phyloP scores from a whole-genome alignment of 2,888 invertebrate species.

The Galeopsomyia nigrocyanea region DNA sequence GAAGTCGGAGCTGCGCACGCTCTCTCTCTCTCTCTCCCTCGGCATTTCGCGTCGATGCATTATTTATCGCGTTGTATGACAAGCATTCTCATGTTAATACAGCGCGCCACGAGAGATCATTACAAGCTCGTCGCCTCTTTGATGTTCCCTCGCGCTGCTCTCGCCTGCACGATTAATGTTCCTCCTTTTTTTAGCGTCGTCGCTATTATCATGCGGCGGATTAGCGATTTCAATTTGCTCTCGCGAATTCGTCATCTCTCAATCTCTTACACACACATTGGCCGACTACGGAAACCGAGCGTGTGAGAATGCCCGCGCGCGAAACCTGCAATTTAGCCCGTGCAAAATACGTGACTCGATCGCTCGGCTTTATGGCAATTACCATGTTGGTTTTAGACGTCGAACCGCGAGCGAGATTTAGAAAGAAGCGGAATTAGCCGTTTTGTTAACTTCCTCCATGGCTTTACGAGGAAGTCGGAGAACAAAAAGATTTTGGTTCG shows the following conservation, averaged over 20 bases:
- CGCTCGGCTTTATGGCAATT: too few species aligned
- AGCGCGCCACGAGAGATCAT: constrained; percentile 51
- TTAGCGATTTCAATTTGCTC: not conserved
- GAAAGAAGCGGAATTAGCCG: too few species aligned
- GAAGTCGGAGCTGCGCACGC: constrained; percentile 21
- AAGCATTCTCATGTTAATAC: constrained; percentile 62
- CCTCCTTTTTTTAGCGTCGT: not conserved
- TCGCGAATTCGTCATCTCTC: too few species aligned
- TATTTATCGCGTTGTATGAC: constrained; percentile 62
- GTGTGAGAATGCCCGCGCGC: not conserved
- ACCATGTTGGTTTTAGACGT: too few species aligned
- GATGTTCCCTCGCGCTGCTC: constrained; percentile 11
- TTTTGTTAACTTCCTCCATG: too few species aligned
- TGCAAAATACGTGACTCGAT: too few species aligned
- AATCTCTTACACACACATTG: too few species aligned
- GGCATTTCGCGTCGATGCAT: constrained; percentile 59
- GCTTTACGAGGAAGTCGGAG: too few species aligned
- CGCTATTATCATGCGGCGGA: not conserved
- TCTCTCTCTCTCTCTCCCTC: constrained; percentile 2
- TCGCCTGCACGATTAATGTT: constrained; percentile 17
- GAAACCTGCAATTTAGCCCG: not conserved
- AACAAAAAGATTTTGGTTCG: too few species aligned
- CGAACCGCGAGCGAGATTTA: too few species aligned
- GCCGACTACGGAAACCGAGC: not conserved
- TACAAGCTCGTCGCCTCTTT: constrained; percentile 51